These are phyloP conservation scores for Schizopygopsis malacanthus DNA, from an alignment of 2,797 vertebrate species.

Conservation along the genomic window DNA sequence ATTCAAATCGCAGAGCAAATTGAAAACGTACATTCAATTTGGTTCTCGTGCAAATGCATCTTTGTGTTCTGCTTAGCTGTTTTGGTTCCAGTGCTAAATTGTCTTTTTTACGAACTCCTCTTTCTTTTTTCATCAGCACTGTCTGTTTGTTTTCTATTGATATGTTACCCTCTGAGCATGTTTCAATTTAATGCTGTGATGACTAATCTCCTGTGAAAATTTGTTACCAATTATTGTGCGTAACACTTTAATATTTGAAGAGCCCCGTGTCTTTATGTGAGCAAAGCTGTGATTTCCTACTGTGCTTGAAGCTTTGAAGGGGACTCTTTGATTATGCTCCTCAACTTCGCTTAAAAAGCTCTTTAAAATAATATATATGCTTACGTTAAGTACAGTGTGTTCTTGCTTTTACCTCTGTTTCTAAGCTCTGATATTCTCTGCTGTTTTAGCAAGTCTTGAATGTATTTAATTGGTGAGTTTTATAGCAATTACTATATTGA, in stretches of 20 bases:
- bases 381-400: slow-evolving; percentile 1
- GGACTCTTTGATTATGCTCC: slow-evolving; percentile 38
- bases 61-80: slow-evolving; percentile 31
- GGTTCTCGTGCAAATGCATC: neutral
- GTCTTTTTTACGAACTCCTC: slow-evolving; percentile 17
- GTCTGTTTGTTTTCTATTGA: slow-evolving; percentile 38
- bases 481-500: slow-evolving; percentile 35
- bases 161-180: slow-evolving; percentile 50
- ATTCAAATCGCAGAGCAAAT: neutral
- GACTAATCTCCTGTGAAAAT: slow-evolving; percentile 45
- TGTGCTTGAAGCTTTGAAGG: slow-evolving; percentile 27
- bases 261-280: slow-evolving; percentile 25
- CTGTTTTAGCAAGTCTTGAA: slow-evolving; percentile 21
- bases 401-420: slow-evolving; percentile 21
- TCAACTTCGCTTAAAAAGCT: slow-evolving; percentile 35
- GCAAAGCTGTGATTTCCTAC: slow-evolving; percentile 40
- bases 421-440: slow-evolving; percentile 1
- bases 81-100: slow-evolving; percentile 15
- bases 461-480: slow-evolving; percentile 14
- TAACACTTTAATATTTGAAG: slow-evolving; percentile 42
- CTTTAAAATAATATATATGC: slow-evolving; percentile 34
- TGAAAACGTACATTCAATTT: slow-evolving; percentile 41
- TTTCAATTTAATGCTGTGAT: slow-evolving; percentile 46
- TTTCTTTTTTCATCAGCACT: neutral
- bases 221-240: slow-evolving; percentile 28